Base-by-base conservation (phyloP, 53 echinoderm and acorn worm species). In the Arbacia lixula region DNA sequence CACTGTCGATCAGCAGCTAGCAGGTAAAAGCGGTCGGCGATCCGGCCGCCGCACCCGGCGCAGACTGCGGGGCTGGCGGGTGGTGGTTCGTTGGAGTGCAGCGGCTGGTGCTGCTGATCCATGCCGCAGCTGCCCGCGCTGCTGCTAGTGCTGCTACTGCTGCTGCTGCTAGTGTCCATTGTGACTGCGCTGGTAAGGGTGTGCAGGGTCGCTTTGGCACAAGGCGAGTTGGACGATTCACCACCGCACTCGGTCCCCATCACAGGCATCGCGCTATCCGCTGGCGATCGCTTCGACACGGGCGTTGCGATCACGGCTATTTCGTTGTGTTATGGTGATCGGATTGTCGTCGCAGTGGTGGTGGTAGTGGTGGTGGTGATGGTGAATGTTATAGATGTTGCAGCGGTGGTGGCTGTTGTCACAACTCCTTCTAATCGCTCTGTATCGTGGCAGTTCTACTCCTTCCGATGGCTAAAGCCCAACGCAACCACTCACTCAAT, bases 1-100 rank as follows among this genome's bases (percentile, higher is more conserved):
- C 98, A 94, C 53, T 98, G 98, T 26, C 82, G 83, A 57, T 98
- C 98, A 6, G 94, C 94, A 0, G 98, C 98, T 42, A 90, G 84
- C 30, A 98, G 85, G 87, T 90, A 98, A 75, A 90, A 98, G 17
- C 98, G 86, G 73, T 94, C 94, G 25, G 66, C 52, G 9, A 94
- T 98, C 12, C 88, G 90, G 1, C 94, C 98, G 1, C 92, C 88
- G 85, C 94, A 94, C 12, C 94, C 98, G 35, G 94, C 90, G 58
- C 98, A 98, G 75, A 60, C 60, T 62, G 86, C 77, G 67, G 87
- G 80, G 55, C 60, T 71, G 2, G 83, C 85, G 29, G 74, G 43
- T n/a, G n/a, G n/a, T 30, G 72, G 40, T 31, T 14, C 51, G 46
- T 14, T 46, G 14, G 46, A 46, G n/a, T n/a, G n/a, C 1, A 19